Percentiles rank a stretch among this genome's conserved stretches.
These are phyloP conservation scores for Oscheius sp. DNA, from an alignment of 2,888 invertebrate genomes.

Conservation along the genomic window DNA sequence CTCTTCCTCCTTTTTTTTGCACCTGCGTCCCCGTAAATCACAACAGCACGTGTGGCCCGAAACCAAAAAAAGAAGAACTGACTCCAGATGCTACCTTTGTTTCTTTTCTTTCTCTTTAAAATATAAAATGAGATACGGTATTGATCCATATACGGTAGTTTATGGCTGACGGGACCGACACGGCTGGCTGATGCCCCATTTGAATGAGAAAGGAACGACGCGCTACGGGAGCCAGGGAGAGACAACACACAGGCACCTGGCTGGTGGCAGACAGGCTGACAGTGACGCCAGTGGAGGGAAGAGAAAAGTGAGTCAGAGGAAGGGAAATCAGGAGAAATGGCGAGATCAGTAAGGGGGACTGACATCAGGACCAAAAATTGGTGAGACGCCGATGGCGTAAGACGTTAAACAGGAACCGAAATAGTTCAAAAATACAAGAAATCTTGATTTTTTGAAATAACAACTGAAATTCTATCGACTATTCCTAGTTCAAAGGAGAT, in stretches of 20 bases:
- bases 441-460: too few species aligned
- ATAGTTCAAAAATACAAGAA: too few species aligned
- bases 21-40: slow-evolving; percentile 30
- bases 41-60: slow-evolving; percentile 19
- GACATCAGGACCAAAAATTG: too few species aligned
- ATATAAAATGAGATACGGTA: slow-evolving; percentile 19
- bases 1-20: not conserved
- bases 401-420: too few species aligned
- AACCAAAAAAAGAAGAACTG: not conserved
- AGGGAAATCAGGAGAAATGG: too few species aligned
- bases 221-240: slow-evolving; percentile 24
- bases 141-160: slow-evolving; percentile 31
- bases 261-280: not conserved
- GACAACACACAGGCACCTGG: not conserved
- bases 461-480: too few species aligned
- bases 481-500: too few species aligned
- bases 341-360: too few species aligned
- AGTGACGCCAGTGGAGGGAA: not conserved
- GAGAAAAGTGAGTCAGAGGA: not conserved
- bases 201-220: slow-evolving; percentile 32
- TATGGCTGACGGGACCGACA: slow-evolving; percentile 8
- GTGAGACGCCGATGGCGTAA: too few species aligned
- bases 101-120: too few species aligned
- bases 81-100: slow-evolving; percentile 18
- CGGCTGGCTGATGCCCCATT: slow-evolving; percentile 33